phyloP scores from a whole-genome alignment of 53 echinoderm and acorn worm genomes.

The Paelopatides confundens region DNA sequence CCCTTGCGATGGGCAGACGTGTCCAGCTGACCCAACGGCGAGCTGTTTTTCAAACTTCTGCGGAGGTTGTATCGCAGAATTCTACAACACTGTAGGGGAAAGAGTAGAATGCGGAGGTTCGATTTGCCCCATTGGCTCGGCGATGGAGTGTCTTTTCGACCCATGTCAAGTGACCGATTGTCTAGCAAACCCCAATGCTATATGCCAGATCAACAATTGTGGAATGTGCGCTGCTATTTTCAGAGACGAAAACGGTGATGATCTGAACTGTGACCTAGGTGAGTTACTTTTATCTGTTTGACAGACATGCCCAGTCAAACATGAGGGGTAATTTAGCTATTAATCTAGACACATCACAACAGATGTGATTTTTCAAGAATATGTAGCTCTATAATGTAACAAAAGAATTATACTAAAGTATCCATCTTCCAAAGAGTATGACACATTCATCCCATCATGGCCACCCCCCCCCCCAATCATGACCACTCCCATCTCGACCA shows the following conservation, averaged over 20 bases:
- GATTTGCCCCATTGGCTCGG: neutral
- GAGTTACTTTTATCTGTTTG: too few relatives aligned
- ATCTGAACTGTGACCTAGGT: neutral
- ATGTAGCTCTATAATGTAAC: too few relatives aligned
- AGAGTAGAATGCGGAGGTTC: neutral
- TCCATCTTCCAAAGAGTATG: too few relatives aligned
- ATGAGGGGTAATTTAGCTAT: too few relatives aligned
- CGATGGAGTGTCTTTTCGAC: neutral
- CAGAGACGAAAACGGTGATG: neutral
- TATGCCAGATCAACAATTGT: slow-evolving; percentile 9
- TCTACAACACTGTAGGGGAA: neutral
- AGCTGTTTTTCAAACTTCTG: neutral
- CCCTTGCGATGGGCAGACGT: neutral
- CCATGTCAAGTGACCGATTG: slow-evolving; percentile 16
- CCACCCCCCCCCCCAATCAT: too few relatives aligned
- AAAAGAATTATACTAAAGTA: too few relatives aligned
- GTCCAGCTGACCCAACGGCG: slow-evolving; percentile 21
- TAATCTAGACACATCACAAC: too few relatives aligned
- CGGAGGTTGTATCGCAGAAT: neutral
- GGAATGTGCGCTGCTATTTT: slow-evolving; percentile 3
- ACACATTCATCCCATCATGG: too few relatives aligned
- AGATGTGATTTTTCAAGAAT: too few relatives aligned
- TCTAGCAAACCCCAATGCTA: neutral
- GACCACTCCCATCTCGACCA: too few relatives aligned
- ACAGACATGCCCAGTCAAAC: too few relatives aligned